Evolutionary conservation across 2,888 invertebrate species (phyloP), one percentile per base, ranked within the genome.

Genomic region (Nephrocerus scutellatus): DNA sequence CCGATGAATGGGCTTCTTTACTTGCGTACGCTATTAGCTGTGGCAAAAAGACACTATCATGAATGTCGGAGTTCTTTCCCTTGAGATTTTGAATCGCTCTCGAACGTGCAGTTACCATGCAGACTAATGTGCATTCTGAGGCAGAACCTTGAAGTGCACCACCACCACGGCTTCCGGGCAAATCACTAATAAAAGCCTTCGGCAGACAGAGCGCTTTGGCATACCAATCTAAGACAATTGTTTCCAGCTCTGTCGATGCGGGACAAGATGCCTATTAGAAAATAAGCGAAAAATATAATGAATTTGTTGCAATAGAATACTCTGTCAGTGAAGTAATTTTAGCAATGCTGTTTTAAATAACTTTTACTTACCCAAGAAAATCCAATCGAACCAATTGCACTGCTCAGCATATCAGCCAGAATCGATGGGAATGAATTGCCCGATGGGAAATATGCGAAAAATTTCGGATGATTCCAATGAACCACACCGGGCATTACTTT

Each of bases 391-490:
- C 89, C 90, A 36, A 92, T 81, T 10, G 87, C 87, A 64, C 88
- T 85, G 13, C 84, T 80, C 23, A 93, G 66, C 85, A 93, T 87
- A 62, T 92, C 91, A 3, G 84, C 92, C 42, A 92, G 72, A 38
- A 93, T 85, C 10, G 90, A 89, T 6, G 92, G 91, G 64, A 80
- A 93, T 1, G 89, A 88, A 68, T 90, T 89, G 29, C 90, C 91
- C 7, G 90, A 82, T 3, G 92, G 92, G 63, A 92, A 93, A 65
- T 93, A 93, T 7, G 92, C 92, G 63, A 91, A 90, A 66, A 93
- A 93, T 48, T 85, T 73, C 1, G 91, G 90, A 72, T 91, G 91
- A 64, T 91, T 90, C 91, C 92, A 92, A 59, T 92, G 86, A 1
- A 90, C 88, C 37, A 85, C 78, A 39, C 86, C 85, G 0, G 83